These are phyloP conservation scores for Erpetoichthys calabaricus DNA, from an alignment of 2,797 vertebrate genomes.

Conservation along the genomic window DNA sequence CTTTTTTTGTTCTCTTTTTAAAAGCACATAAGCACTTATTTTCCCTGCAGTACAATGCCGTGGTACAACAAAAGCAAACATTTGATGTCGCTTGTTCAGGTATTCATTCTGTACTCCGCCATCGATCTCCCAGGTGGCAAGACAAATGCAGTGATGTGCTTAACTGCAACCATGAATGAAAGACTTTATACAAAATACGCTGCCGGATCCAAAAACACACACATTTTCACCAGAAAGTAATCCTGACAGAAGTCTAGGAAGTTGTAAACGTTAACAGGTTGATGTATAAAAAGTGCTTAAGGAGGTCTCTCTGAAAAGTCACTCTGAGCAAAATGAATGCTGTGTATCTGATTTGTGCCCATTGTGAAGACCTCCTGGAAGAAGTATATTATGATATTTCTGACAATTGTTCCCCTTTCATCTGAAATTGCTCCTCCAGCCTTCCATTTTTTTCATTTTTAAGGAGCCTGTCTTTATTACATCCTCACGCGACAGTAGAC, in stretches of 20 bases:
- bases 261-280: not conserved
- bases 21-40: too few relatives aligned
- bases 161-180: not conserved
- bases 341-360: too few relatives aligned
- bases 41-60: not conserved
- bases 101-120: not conserved
- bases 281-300: not conserved
- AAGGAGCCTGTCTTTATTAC: too few relatives aligned
- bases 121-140: not conserved
- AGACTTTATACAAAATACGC: not conserved
- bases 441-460: too few relatives aligned
- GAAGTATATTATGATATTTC: too few relatives aligned
- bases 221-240: not conserved
- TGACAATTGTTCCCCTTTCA: too few relatives aligned
- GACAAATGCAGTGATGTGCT: not conserved
- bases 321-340: too few relatives aligned
- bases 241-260: not conserved
- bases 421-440: too few relatives aligned
- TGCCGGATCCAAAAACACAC: not conserved
- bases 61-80: conserved; percentile 1
- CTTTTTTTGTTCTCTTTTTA: too few relatives aligned
- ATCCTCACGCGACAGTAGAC: too few relatives aligned
- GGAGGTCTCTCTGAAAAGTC: too few relatives aligned
- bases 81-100: not conserved
- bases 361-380: too few relatives aligned